phyloP scores from a whole-genome alignment of 2,113 vertebrate species.

The Melanerpes formicivorus region DNA sequence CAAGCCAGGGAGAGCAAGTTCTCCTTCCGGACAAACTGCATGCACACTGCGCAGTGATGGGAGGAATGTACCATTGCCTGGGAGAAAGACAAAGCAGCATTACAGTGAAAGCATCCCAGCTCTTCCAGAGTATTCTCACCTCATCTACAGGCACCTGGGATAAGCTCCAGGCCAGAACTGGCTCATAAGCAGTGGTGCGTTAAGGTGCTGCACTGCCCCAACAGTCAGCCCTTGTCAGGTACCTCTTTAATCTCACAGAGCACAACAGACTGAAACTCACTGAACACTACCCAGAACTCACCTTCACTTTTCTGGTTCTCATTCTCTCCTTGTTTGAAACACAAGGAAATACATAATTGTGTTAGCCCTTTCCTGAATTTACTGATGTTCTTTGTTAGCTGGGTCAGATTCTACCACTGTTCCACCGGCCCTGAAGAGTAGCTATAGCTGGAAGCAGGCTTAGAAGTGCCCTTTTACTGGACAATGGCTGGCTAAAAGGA shows the following conservation, averaged over 20 bases:
- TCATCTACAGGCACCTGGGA: background rate
- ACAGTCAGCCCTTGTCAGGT: background rate
- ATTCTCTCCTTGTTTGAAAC: background rate
- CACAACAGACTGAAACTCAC: background rate
- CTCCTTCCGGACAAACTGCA: conserved; percentile 96
- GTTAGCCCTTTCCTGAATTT: background rate
- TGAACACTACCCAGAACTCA: background rate
- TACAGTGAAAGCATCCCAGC: background rate
- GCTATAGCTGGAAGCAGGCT: background rate
- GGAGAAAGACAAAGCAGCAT: conserved; percentile 14
- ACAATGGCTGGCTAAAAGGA: background rate
- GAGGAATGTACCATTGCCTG: conserved; percentile 83
- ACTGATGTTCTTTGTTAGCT: background rate
- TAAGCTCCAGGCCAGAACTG: background rate
- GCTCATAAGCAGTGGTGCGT: background rate
- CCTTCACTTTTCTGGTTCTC: background rate
- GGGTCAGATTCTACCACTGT: background rate
- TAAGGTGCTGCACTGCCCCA: background rate
- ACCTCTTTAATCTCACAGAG: background rate
- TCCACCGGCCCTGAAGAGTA: background rate
- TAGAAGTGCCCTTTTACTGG: background rate
- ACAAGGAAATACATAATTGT: background rate
- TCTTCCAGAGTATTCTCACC: background rate
- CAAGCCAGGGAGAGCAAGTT: conserved; percentile 92
- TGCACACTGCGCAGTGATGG: conserved; percentile 96